These are phyloP conservation scores for Drosophila watanabei DNA, from an alignment of 1,140 invertebrate genomes.

Conservation along the genomic window DNA sequence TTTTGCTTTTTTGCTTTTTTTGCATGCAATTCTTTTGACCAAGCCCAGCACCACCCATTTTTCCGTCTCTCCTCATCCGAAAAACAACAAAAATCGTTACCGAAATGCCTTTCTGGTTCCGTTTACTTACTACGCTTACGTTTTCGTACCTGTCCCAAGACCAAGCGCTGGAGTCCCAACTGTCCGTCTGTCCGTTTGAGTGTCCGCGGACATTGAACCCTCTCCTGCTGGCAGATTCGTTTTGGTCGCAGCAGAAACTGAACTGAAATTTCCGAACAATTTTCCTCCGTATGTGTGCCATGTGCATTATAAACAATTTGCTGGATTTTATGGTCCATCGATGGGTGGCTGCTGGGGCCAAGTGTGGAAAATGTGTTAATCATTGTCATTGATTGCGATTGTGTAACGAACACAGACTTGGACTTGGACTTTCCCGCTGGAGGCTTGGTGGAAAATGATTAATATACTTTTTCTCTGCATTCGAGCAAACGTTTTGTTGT, in stretches of 20 bases:
- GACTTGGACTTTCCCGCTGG: conserved; percentile 44
- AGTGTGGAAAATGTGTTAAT: conserved; percentile 57
- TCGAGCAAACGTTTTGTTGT: conserved; percentile 20
- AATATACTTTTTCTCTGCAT: conserved; percentile 52
- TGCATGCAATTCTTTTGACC: conserved; percentile 61
- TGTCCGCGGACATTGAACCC: conserved; percentile 46
- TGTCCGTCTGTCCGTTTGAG: conserved; percentile 9
- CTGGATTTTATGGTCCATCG: conserved; percentile 53
- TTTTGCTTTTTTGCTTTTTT: conserved; percentile 35
- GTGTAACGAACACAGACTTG: conserved; percentile 22
- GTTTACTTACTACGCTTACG: conserved; percentile 36
- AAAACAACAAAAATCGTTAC: conserved; percentile 51
- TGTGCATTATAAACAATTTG: conserved; percentile 56
- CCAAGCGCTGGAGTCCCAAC: neutral
- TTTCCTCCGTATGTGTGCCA: conserved; percentile 56
- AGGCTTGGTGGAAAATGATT: conserved; percentile 44
- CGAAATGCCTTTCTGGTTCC: conserved; percentile 47
- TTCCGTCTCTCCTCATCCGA: conserved; percentile 22
- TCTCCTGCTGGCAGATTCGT: conserved; percentile 38
- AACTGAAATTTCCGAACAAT: conserved; percentile 32
- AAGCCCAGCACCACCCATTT: conserved; percentile 53
- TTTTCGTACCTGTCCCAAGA: conserved; percentile 33
- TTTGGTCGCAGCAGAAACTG: conserved; percentile 38
- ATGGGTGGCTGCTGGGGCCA: conserved; percentile 38
- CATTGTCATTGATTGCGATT: conserved; percentile 53